Base-by-base conservation (phyloP, 2,797 vertebrate species). In the Hephaestus fuliginosus region DNA sequence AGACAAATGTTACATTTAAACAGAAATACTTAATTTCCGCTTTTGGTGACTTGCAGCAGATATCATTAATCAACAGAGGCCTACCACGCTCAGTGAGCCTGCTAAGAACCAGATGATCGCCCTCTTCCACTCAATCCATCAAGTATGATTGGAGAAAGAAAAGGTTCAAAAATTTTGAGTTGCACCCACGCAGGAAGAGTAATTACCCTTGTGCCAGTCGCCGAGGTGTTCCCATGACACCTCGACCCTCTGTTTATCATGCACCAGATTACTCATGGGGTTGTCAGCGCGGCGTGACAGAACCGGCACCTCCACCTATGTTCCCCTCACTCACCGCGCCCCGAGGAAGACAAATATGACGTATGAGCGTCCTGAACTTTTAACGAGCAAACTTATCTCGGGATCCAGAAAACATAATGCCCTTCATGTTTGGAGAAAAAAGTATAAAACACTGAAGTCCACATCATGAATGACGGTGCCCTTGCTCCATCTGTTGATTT, bases 1-100 rank as follows among this genome's bases (percentile, higher is more conserved):
- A 95, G 94, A 96, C 94, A 92, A 95, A 96, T 95, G 94, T 93
- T 92, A 92, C 91, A 91, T 93, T 95, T 95, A 95, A 95, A 95
- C 92, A 92, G 89, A 94, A 95, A 94, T 93, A 92, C 94, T 96
- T 96, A 93, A 96, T 95, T 96, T 95, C 93, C 92, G 91, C 92
- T 93, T 92, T 91, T 93, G 94, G 93, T 93, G 93, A 95, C 93
- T 91, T 66, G 89, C 91, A 90, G 94, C 93, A 91, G 93, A 90
- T 89, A 88, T 87, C 95, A 94, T 96, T 95, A 95, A 95, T 95
- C 94, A 95, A 90, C 89, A 78, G 81, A 70, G 85, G 91, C 84
- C 83, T 88, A 92, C 90, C 91, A 91, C 91, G 91, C 92, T 94
- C 86, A 70, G 91, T 87, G 91, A 93, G 93, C 92, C 88, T 82